Percentiles rank a stretch among this genome's conserved stretches.
These are phyloP conservation scores for Epizoanthus ramosus DNA, from an alignment of 92 coral and sea anemone genomes.

Conservation along the genomic window DNA sequence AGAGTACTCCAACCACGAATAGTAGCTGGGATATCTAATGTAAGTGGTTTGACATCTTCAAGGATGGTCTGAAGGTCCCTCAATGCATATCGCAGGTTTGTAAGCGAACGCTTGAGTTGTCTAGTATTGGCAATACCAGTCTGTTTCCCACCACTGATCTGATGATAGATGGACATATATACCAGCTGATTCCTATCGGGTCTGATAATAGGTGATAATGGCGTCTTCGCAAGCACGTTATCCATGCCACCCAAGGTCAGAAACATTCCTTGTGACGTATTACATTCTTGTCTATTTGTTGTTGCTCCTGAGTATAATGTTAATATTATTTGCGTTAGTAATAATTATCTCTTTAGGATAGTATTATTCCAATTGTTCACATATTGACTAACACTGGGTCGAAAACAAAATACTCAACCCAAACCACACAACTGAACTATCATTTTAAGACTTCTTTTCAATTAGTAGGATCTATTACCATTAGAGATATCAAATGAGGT, in stretches of 20 bases:
- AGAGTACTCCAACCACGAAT: constrained; percentile 5
- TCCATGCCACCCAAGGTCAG: background rate
- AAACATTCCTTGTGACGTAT: constrained; percentile 6
- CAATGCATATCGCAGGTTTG: background rate
- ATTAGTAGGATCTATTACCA: no score
- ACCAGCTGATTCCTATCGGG: constrained; percentile 27
- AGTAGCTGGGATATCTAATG: background rate
- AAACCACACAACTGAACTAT: no score
- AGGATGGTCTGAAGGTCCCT: constrained; percentile 6
- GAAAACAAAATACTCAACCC: no score
- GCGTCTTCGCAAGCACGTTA: constrained; percentile 20
- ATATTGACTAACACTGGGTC: no score
- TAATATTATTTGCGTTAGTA: no score
- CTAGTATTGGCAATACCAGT: constrained; percentile 41
- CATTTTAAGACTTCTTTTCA: no score
- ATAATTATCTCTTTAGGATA: no score
- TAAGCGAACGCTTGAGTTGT: constrained; percentile 9
- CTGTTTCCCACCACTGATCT: constrained; percentile 57
- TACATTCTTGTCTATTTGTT: background rate
- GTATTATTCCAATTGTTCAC: no score
- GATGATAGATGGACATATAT: constrained; percentile 46
- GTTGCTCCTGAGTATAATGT: background rate
- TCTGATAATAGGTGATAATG: background rate
- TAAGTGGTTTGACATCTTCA: constrained; percentile 1
- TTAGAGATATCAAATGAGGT: no score